Percentiles rank a stretch among this genome's conserved stretches.
Evolutionary conservation across 35 echinoderm and acorn worm genomes (phyloP).

Genomic region (Heliocidaris erythrogramma): DNA sequence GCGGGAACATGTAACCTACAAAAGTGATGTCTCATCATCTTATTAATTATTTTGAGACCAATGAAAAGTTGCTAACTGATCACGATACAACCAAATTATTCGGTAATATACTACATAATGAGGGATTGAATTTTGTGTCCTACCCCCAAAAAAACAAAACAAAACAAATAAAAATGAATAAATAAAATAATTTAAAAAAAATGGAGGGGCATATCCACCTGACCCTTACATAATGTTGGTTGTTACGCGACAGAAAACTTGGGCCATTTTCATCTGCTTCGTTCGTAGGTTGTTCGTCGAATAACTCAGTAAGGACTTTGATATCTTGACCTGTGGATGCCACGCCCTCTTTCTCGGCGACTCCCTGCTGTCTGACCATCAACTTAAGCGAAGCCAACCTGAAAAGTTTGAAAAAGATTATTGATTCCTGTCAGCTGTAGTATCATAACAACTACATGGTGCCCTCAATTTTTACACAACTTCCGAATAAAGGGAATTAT

Average conservation of each 20-base stretch:
- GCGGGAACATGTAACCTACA: too few relatives aligned
- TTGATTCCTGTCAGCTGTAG: not conserved
- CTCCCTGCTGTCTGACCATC: not conserved
- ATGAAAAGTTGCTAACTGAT: too few relatives aligned
- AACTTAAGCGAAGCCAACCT: conserved; percentile 1
- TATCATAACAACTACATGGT: not conserved
- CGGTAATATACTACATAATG: too few relatives aligned
- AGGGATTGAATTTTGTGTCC: too few relatives aligned
- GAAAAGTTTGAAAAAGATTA: not conserved
- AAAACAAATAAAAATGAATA: too few relatives aligned
- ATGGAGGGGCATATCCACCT: too few relatives aligned
- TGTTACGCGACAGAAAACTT: not conserved
- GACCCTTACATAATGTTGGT: too few relatives aligned
- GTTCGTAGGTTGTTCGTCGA: not conserved
- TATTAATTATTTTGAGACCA: too few relatives aligned
- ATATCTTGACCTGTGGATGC: not conserved
- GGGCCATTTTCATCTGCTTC: not conserved
- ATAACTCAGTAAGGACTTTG: not conserved
- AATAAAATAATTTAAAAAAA: too few relatives aligned
- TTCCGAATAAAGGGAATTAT: not conserved
- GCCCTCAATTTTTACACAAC: not conserved
- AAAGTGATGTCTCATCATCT: too few relatives aligned
- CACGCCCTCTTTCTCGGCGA: conserved; percentile 33
- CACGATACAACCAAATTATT: too few relatives aligned
- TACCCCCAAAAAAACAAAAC: too few relatives aligned